Base-by-base conservation (phyloP, 1,140 invertebrate genomes). In the Laupala kohalensis region DNA sequence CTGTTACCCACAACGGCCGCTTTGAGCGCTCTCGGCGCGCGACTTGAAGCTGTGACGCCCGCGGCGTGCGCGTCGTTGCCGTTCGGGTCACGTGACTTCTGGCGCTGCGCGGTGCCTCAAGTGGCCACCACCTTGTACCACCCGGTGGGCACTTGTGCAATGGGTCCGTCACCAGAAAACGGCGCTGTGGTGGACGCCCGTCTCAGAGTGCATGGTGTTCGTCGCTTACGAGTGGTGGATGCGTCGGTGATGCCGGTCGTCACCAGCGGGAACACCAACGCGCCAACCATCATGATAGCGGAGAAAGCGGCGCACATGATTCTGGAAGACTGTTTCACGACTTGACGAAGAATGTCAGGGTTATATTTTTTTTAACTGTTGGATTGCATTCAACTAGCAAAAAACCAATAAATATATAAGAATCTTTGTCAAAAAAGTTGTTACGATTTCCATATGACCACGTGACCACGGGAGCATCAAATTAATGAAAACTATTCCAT, bases 191-290 rank as follows among this genome's bases (percentile, higher is more conserved):
- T 80, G 25, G 23, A 26, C 77, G 80, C 70, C 82, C 37, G 37
- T 4, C 37, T 53, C 9, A 9, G 82, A 1, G 82, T 84, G 19
- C 64, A 23, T 23, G 78, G 77, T 2, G 69, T 79, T 26, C 19
- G 66, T 27, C 69, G 71, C 5, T 72, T 78, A 13, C 71, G 77
- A 6, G 78, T 78, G 30, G 75, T 73, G 6, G 77, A 78, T 65
- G 76, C 76, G n/a, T 79, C 78, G 12, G 73, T 79, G 26, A 78
- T 78, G 73, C 77, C 77, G 9, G 72, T 25, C 13, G 69, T 77
- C n/a, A 70, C 74, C 0, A 24, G 69, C 12, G 76, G 70, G 13
- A 76, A 76, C 30, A 77, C 75, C 0, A 78, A 76, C 66, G 74
- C 74, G 26, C 72, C 77, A 0, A 71, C 70, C n/a, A 74, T 78